Percentiles rank a stretch among this genome's conserved stretches.
These are phyloP conservation scores for Archilochus colubris DNA, from an alignment of 2,113 vertebrate species.

Conservation along the genomic window DNA sequence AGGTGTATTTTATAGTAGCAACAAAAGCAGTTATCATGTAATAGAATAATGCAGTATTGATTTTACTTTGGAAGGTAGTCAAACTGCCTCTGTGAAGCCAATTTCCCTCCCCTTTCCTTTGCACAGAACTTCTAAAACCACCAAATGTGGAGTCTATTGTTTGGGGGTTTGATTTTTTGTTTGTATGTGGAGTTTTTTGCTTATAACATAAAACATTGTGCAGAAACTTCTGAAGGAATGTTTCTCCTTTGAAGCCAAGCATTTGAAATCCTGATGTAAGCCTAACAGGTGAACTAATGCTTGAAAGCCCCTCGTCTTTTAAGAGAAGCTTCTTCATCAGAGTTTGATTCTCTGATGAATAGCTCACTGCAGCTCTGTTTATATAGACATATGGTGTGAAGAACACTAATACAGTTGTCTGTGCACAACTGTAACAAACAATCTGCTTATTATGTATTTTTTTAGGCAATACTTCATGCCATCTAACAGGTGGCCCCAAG, in stretches of 20 bases:
- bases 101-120: background rate
- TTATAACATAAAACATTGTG: background rate
- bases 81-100: background rate
- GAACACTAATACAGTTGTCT: conserved; percentile 73
- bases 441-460: conserved; percentile 69
- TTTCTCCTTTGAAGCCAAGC: conserved; percentile 24
- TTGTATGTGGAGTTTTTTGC: background rate
- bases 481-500: conserved; percentile 68
- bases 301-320: conserved; percentile 21
- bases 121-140: background rate
- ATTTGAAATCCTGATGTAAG: conserved; percentile 30
- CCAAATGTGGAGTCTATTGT: background rate
- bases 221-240: conserved; percentile 20
- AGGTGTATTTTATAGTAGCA: background rate
- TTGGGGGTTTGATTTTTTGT: background rate
- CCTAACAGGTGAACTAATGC: conserved; percentile 59
- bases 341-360: conserved; percentile 54
- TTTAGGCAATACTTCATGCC: conserved; percentile 58
- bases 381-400: conserved; percentile 59
- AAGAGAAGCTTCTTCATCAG: conserved; percentile 60
- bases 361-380: conserved; percentile 45
- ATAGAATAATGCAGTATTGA: background rate
- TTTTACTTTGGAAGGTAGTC: background rate
- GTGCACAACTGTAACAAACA: conserved; percentile 73
- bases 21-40: background rate